phyloP scores from a whole-genome alignment of 2,888 invertebrate species.

The Drosophila niveifrons region DNA sequence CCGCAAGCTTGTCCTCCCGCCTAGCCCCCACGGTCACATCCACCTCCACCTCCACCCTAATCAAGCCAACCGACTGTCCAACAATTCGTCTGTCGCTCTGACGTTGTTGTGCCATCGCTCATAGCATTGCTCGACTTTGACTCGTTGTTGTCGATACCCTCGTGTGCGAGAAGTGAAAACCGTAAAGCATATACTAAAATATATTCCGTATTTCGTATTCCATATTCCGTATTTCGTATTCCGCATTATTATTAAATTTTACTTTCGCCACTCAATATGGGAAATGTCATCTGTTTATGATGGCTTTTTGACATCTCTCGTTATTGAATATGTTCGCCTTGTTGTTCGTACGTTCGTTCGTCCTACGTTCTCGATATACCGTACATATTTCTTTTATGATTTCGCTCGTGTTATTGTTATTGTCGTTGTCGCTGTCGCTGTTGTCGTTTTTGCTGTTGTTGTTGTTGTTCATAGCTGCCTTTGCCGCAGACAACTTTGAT shows the following conservation, averaged over 20 bases:
- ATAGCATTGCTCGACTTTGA: conserved; percentile 42
- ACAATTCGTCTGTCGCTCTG: conserved; percentile 26
- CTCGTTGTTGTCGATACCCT: conserved; percentile 33
- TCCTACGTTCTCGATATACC: conserved; percentile 21
- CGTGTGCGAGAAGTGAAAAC: background rate
- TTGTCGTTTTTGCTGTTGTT: conserved; percentile 18
- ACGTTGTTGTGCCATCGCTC: conserved; percentile 21
- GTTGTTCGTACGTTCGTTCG: conserved; percentile 7
- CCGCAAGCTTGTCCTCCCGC: conserved; percentile 5
- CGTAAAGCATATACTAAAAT: background rate
- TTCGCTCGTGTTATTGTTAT: conserved; percentile 35
- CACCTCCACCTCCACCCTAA: background rate
- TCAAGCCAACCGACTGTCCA: conserved; percentile 14
- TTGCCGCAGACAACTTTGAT: conserved; percentile 71
- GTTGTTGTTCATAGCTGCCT: conserved; percentile 23
- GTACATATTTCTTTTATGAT: conserved; percentile 53
- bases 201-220: conserved; percentile 17
- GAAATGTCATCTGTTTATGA: conserved; percentile 85
- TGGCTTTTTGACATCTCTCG: conserved; percentile 83
- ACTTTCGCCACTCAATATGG: conserved; percentile 82
- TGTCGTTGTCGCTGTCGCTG: conserved; percentile 7
- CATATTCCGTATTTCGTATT: conserved; percentile 49
- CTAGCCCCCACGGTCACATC: background rate
- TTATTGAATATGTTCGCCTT: conserved; percentile 75
- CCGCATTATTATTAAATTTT: conserved; percentile 82